Conservation (phyloP, 2,113 vertebrate genomes). For the Epinephelus fuscoguttatus region DNA sequence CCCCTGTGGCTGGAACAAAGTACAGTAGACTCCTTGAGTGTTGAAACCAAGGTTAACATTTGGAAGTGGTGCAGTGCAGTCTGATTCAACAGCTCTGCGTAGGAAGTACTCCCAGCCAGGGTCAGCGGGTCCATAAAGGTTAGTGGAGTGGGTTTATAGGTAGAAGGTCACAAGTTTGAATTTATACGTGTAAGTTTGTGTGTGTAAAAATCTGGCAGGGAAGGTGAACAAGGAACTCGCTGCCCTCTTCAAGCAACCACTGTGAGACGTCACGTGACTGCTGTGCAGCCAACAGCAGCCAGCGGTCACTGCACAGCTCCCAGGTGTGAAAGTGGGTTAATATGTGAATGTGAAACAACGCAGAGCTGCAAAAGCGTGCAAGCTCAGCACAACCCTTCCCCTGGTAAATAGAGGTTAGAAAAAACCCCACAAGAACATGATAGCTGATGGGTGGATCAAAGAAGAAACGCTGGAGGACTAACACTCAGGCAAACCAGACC, state of each 20-base stretch:
- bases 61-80: conserved; percentile 60
- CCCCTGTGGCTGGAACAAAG: conserved; percentile 76
- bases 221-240: conserved; percentile 19
- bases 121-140: conserved; percentile 23
- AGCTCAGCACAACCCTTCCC: conserved; percentile 31
- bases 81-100: conserved; percentile 25
- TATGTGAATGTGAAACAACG: conserved; percentile 41
- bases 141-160: conserved; percentile 38
- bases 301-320: conserved; percentile 22
- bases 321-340: conserved; percentile 38
- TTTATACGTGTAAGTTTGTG: background rate
- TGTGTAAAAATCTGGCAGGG: background rate
- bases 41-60: conserved; percentile 76
- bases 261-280: conserved; percentile 29
- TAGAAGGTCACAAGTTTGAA: conserved; percentile 34
- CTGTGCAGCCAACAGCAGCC: conserved; percentile 24
- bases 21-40: conserved; percentile 70
- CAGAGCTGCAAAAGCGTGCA: conserved; percentile 19
- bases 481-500: background rate
- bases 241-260: conserved; percentile 2
- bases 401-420: conserved; percentile 14
- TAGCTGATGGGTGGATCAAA: conserved; percentile 34
- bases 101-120: background rate
- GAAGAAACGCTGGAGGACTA: conserved; percentile 28
- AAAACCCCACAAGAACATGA: conserved; percentile 7